A percentile compares a stretch with the other conserved stretches of the same genome.
Conservation (phyloP, 2,888 invertebrate genomes). For the Onthophagus sagittarius region DNA sequence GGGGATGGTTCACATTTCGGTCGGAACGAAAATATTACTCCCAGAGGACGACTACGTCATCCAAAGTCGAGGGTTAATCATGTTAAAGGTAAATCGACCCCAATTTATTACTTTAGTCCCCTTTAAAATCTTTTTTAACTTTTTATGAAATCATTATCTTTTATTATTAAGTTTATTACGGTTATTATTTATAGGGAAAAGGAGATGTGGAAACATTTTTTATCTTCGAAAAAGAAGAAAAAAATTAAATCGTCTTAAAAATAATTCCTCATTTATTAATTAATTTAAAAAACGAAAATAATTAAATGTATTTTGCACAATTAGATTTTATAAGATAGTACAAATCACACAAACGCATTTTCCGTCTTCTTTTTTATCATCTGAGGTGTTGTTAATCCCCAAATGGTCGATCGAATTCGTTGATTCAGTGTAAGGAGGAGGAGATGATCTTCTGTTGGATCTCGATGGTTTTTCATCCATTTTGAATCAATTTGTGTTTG, state of each 20-base stretch:
- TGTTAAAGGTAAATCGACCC: constrained; percentile 65
- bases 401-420: neutral
- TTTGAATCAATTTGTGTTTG: neutral
- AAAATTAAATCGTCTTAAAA: neutral
- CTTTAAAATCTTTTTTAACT: constrained; percentile 12
- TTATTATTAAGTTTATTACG: neutral
- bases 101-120: neutral
- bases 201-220: constrained; percentile 66
- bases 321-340: neutral
- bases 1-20: constrained; percentile 74
- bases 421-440: neutral
- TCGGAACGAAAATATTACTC: constrained; percentile 64
- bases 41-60: constrained; percentile 63
- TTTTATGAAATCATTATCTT: constrained; percentile 13
- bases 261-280: neutral
- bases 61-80: constrained; percentile 68
- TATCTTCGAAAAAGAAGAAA: constrained; percentile 28
- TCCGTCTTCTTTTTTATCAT: neutral
- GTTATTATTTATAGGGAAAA: constrained; percentile 62
- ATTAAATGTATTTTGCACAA: neutral
- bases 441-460: neutral
- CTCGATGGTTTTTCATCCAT: neutral
- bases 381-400: neutral
- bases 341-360: constrained; percentile 4
- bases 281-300: neutral